Base-by-base conservation (phyloP, 2,888 invertebrate genomes). In the Drosophila atripex region DNA sequence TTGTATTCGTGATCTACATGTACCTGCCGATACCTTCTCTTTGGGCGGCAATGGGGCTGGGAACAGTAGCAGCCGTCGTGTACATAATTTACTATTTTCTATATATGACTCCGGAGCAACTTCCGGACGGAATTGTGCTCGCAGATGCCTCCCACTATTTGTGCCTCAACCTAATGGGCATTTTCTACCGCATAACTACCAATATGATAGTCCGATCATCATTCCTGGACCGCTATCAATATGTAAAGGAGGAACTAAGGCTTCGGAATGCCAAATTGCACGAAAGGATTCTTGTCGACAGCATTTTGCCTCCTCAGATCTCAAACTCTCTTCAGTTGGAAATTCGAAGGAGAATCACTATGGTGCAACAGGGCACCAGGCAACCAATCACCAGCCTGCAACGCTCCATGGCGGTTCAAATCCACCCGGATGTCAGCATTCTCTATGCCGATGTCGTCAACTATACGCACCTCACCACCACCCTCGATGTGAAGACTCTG, bases 401-500 rank as follows among this genome's bases (percentile, higher is more conserved):
- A 0, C 54, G 55, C 9, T 41, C 66, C 1, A 76, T 83, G 74
- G 97, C 97, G 78, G 95, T 97, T 88, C 92, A 97, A 90, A 94
- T 95, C 25, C 97, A 98, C 89, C 94, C 95, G 4, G 95, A 97
- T 86, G 97, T 98, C 1, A 95, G 96, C 80, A 97, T 98, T 75
- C 92, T 98, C 14, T 98, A 97, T 88, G 98, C 98, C 0, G 98
- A 98, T 90, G 97, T 98, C 28, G 98, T 98, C 0, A 97, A 98
- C 92, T 98, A 97, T 88, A 98, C 98, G 0, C 69, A 90, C 14
- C 51, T 90, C 14, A 97, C 98, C 0, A 96, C 96, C 0, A 95
- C 95, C 0, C 91, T 98, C 49, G 94, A 95, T 0, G 96, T 97
- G 0, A 94, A 94, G 85, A 94, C 95, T 64, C 93, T 98, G 78